Evolutionary conservation across 2,113 vertebrate species (phyloP), one percentile per base, ranked within the genome.

Genomic region (Enhydra lutris): DNA sequence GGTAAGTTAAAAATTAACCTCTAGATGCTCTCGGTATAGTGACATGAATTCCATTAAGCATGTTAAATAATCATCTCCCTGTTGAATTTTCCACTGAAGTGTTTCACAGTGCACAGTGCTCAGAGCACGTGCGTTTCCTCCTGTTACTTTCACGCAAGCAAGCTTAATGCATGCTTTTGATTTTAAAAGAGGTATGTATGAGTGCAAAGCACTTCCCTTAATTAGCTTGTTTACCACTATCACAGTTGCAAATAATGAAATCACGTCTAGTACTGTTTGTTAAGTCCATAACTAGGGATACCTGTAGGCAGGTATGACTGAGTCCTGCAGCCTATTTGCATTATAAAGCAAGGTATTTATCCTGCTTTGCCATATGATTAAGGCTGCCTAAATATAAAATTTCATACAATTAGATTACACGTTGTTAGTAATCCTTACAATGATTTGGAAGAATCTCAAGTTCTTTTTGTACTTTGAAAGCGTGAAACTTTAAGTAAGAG

Each of bases 1-100:
- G n/a, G 39, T 6, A 52, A 73, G 34, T 97, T 95, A 96, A 97
- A 97, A 97, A 91, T 92, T 91, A 92, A 94, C 67, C 57, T 85
- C 92, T 82, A 89, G 76, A 92, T 98, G 65, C 74, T 42, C 4
- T 95, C 42, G 89, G 93, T 76, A 95, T 63, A 76, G 86, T 93
- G 91, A 93, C 65, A 91, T 65, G 76, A 96, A 93, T 78, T 50
- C 86, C 69, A 85, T 74, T 94, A 89, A 94, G 76, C 87, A 96
- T 24, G 42, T 71, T 94, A 96, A 98, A 65, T 63, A 63, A 76
- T 96, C 69, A 97, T 97, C 78, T 95, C 81, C 89, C 89, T 93
- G 93, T 26, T 85, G 95, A 94, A n/a, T 71, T 88, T 94, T 20
- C 85, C 95, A 47, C 18, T 89, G 79, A 95, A 97, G 34, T 8